Evolutionary conservation across 2,797 vertebrate species (phyloP).

Genomic region (Gallinago stenura): DNA sequence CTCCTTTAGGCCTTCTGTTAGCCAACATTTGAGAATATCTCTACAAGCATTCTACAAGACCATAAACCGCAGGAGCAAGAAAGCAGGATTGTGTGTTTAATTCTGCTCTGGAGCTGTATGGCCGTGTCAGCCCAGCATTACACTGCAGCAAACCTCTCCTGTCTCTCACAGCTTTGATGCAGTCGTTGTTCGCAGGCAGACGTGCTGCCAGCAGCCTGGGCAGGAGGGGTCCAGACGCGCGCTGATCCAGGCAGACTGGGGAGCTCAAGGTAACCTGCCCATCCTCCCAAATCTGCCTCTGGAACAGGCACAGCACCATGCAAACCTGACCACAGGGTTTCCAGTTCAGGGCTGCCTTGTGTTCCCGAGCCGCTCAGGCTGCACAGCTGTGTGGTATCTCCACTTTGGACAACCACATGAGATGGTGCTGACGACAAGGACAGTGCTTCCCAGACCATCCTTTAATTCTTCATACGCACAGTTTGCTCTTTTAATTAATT

Average conservation of each 20-base stretch:
- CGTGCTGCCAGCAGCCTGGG: not conserved
- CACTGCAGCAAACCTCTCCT: fast-evolving
- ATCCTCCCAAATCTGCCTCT: not conserved
- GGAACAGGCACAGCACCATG: not conserved
- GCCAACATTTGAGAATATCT: not conserved
- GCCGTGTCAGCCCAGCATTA: not conserved
- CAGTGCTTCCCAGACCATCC: not conserved
- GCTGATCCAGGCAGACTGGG: not conserved
- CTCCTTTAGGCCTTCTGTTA: not conserved
- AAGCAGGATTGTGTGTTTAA: not conserved
- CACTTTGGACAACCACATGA: not conserved
- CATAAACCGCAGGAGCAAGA: not conserved
- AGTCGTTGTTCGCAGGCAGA: not conserved
- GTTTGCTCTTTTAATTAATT: not conserved
- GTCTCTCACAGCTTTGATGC: not conserved
- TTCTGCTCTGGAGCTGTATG: not conserved
- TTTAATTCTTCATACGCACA: not conserved
- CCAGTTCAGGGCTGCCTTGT: not conserved
- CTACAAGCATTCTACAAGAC: not conserved
- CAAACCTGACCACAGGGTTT: not conserved
- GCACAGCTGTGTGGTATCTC: not conserved
- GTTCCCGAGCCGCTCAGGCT: not conserved
- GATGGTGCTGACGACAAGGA: not conserved
- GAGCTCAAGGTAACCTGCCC: not conserved
- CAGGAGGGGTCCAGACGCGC: too few relatives aligned